Evolutionary conservation across 2,888 invertebrate species (phyloP).

Genomic region (Chalcis sispes): DNA sequence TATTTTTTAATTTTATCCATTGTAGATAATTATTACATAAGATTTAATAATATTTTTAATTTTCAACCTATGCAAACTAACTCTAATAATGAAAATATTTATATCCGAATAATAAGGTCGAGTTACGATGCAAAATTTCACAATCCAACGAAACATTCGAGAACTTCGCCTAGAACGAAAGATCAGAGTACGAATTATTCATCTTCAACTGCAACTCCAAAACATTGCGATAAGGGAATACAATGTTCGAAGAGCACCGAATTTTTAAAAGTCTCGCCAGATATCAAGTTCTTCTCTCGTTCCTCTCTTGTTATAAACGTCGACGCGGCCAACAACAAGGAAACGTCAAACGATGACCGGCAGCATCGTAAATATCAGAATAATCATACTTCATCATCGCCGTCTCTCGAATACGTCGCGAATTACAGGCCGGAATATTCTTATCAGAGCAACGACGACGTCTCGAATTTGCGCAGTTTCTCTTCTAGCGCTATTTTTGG

Average conservation of each 20-base stretch:
- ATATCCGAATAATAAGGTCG: too few species aligned
- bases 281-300: constrained; percentile 42
- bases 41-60: too few species aligned
- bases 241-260: constrained; percentile 44
- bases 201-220: neutral
- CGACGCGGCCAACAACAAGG: neutral
- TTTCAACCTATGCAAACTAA: too few species aligned
- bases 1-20: neutral
- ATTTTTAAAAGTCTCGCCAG: constrained; percentile 38
- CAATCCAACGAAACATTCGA: neutral
- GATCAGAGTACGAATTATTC: neutral
- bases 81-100: too few species aligned
- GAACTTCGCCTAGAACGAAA: neutral
- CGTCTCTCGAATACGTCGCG: constrained; percentile 44
- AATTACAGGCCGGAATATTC: constrained; percentile 29
- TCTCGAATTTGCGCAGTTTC: constrained; percentile 6
- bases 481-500: constrained; percentile 29
- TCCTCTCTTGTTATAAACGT: constrained; percentile 24
- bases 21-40: too few species aligned
- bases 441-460: neutral
- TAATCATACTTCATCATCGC: neutral
- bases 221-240: constrained; percentile 23
- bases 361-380: neutral
- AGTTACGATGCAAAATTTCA: too few species aligned
- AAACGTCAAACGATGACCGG: neutral